A percentile compares a stretch with the other conserved stretches of the same genome.
Conservation (phyloP, 2,797 vertebrate species). For the Ptychadena robeensis region DNA sequence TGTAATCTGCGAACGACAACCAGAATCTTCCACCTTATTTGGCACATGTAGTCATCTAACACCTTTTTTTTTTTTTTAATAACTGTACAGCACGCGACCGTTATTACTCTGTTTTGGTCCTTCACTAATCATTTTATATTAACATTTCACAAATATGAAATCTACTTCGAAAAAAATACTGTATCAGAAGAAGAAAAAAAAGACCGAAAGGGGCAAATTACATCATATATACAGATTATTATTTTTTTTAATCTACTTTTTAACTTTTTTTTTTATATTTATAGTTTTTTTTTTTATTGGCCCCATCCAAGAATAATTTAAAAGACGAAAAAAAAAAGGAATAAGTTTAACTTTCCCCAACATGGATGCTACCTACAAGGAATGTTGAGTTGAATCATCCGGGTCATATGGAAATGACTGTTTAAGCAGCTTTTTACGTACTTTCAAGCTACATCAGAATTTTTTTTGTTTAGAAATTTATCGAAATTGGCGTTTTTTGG, state of each 20-base stretch:
- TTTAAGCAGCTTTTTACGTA: constrained; percentile 27
- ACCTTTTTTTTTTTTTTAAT: constrained; percentile 72
- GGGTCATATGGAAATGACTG: constrained; percentile 4
- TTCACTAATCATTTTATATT: constrained; percentile 91
- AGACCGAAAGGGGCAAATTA: constrained; percentile 81
- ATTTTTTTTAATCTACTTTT: constrained; percentile 69
- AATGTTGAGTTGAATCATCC: constrained; percentile 27
- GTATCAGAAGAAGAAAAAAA: constrained; percentile 85
- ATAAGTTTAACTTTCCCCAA: constrained; percentile 55
- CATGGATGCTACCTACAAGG: constrained; percentile 30
- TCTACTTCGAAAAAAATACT: constrained; percentile 87
- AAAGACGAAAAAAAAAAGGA: constrained; percentile 65
- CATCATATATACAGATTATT: constrained; percentile 82
- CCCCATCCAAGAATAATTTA: constrained; percentile 75
- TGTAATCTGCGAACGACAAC: constrained; percentile 34
- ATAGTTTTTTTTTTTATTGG: constrained; percentile 64
- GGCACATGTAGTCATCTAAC: constrained; percentile 85
- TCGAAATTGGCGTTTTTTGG: constrained; percentile 6
- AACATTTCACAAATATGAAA: constrained; percentile 87
- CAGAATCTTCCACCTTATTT: constrained; percentile 80
- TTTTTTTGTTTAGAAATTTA: background rate
- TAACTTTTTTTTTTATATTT: constrained; percentile 65
- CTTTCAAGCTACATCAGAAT: constrained; percentile 26
- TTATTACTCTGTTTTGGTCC: constrained; percentile 91
- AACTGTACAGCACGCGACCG: constrained; percentile 81